phyloP scores from a whole-genome alignment of 1,140 invertebrate genomes.

The Frieseomelitta varia region DNA sequence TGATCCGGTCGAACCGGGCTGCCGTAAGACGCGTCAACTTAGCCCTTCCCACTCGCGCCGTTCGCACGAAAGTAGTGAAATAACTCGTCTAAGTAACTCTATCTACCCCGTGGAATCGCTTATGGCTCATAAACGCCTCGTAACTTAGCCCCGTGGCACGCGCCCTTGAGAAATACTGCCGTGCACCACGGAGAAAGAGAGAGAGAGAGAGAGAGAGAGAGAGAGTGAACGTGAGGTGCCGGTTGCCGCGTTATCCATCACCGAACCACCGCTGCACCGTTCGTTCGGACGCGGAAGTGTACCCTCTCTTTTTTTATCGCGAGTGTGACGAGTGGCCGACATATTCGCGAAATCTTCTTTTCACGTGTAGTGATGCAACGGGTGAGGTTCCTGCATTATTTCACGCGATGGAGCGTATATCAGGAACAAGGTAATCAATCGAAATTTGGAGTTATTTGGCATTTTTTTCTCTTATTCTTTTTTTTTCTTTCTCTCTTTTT shows the following conservation, averaged over 20 bases:
- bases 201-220: background rate
- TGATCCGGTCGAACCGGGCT: conserved; percentile 76
- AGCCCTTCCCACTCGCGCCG: conserved; percentile 57
- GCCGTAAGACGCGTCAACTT: conserved; percentile 64
- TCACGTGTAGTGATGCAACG: background rate
- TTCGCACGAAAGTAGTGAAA: conserved; percentile 74
- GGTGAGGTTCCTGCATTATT: background rate
- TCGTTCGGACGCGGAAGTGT: background rate
- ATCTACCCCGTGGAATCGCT: conserved; percentile 76
- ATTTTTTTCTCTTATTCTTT: background rate
- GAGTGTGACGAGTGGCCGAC: conserved; percentile 21
- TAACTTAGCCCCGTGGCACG: conserved; percentile 79
- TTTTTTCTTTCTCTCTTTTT: background rate
- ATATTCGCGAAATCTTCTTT: background rate
- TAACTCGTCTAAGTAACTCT: conserved; percentile 78
- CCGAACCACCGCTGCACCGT: background rate
- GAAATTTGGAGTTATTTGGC: background rate
- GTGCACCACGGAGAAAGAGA: conserved; percentile 25
- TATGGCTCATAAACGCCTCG: conserved; percentile 81
- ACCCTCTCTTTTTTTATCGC: background rate
- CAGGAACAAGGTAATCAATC: background rate
- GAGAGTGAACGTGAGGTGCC: background rate
- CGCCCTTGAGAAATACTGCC: conserved; percentile 72
- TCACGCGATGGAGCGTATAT: background rate
- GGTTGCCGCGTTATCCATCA: background rate